These are phyloP conservation scores for Leptinotarsa juncta DNA, from an alignment of 2,888 invertebrate species.

Conservation along the genomic window DNA sequence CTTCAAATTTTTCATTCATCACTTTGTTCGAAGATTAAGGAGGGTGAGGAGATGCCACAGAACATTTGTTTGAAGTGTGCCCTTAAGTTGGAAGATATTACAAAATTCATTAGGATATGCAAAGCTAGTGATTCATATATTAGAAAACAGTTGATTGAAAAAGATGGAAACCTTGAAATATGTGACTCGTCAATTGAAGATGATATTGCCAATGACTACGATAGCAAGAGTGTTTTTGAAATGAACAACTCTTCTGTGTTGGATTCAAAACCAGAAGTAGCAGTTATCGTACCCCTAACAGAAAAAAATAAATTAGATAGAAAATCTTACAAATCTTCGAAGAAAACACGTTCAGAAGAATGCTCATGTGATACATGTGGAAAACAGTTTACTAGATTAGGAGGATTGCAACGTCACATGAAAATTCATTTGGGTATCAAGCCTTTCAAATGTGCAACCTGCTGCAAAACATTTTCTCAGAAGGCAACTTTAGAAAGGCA, in stretches of 20 bases:
- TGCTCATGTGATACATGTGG: conserved; percentile 37
- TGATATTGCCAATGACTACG: not conserved
- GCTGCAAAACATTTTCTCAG: conserved; percentile 41
- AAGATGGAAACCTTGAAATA: conserved; percentile 15
- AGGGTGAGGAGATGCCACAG: conserved; percentile 28
- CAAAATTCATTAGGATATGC: conserved; percentile 32
- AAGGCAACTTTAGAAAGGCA: conserved; percentile 40
- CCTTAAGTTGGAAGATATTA: conserved; percentile 32
- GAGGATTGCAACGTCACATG: conserved; percentile 37
- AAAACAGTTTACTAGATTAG: conserved; percentile 36
- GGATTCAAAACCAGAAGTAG: conserved; percentile 1
- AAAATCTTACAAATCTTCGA: not conserved
- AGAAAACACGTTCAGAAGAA: conserved; percentile 20
- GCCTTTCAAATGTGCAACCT: conserved; percentile 38
- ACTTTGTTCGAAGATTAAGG: conserved; percentile 30
- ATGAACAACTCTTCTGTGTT: conserved; percentile 5
- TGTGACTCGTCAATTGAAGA: conserved; percentile 8
- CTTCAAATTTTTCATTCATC: not conserved
- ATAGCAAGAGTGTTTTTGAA: conserved; percentile 2
- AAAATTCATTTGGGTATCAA: conserved; percentile 39
- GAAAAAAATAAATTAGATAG: conserved; percentile 8
- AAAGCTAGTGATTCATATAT: conserved; percentile 34
- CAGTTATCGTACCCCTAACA: not conserved
- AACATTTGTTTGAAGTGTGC: conserved; percentile 34
- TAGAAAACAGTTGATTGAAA: conserved; percentile 10